phyloP scores from a whole-genome alignment of 2,888 invertebrate genomes.

The Dione juno region DNA sequence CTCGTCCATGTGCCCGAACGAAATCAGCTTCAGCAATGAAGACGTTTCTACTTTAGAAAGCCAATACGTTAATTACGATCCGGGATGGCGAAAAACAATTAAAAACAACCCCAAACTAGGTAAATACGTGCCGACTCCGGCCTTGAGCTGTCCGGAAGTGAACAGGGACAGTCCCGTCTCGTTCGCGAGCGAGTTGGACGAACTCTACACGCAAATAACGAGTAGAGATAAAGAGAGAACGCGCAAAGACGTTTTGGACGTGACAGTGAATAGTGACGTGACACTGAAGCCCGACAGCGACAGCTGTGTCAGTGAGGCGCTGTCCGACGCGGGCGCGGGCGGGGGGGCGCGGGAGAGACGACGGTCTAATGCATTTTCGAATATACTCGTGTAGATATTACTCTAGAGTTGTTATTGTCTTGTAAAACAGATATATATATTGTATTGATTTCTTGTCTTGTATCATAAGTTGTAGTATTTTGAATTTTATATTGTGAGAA shows the following conservation, averaged over 20 bases:
- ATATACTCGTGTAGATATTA: slow-evolving; percentile 24
- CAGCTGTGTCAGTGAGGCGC: slow-evolving; percentile 78
- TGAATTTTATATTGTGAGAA: slow-evolving; percentile 15
- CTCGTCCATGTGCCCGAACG: slow-evolving; percentile 79
- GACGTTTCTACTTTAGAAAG: slow-evolving; percentile 79
- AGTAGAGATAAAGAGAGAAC: slow-evolving; percentile 71
- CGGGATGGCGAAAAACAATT: slow-evolving; percentile 78
- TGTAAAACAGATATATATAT: slow-evolving; percentile 7
- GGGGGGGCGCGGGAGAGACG: slow-evolving; percentile 72
- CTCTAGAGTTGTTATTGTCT: slow-evolving; percentile 27
- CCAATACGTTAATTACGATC: slow-evolving; percentile 83
- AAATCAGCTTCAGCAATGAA: slow-evolving; percentile 78
- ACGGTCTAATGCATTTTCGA: slow-evolving; percentile 58
- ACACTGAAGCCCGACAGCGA: slow-evolving; percentile 78
- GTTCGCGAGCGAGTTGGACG: slow-evolving; percentile 85
- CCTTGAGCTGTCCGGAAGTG: slow-evolving; percentile 76
- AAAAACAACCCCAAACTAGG: slow-evolving; percentile 73
- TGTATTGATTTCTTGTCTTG: not conserved
- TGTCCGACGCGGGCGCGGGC: slow-evolving; percentile 69
- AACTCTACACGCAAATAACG: slow-evolving; percentile 87
- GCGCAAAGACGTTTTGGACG: slow-evolving; percentile 66
- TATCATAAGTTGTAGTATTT: slow-evolving; percentile 21
- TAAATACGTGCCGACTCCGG: slow-evolving; percentile 71
- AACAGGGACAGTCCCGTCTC: slow-evolving; percentile 76
- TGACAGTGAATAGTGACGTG: slow-evolving; percentile 75